phyloP scores from a whole-genome alignment of 2,113 vertebrate species.

The Prietella phreatophila region DNA sequence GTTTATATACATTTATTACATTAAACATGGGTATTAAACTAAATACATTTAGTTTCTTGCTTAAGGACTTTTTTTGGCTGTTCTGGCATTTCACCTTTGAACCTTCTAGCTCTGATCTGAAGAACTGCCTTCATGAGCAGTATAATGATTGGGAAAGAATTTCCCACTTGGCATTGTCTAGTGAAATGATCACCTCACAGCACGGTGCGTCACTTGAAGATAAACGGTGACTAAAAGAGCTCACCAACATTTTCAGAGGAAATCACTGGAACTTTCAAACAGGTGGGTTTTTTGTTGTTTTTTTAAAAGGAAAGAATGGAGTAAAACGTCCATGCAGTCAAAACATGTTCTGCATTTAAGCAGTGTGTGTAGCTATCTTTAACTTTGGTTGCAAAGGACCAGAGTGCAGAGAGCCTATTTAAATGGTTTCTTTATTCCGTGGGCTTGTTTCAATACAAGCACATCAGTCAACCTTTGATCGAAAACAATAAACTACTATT shows the following conservation, averaged over 20 bases:
- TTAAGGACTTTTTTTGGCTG: background rate
- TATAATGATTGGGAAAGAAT: background rate
- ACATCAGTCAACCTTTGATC: background rate
- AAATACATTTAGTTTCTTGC: too few relatives aligned
- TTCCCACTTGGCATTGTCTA: background rate
- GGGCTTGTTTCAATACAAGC: background rate
- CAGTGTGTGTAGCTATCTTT: background rate
- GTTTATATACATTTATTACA: background rate
- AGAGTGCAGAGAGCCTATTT: background rate
- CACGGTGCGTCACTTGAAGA: background rate
- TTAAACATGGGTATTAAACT: too few relatives aligned
- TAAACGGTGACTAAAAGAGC: background rate
- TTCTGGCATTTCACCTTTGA: too few relatives aligned
- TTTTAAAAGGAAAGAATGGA: background rate
- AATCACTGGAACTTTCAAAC: constrained; percentile 7
- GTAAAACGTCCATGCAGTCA: background rate
- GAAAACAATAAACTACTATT: background rate
- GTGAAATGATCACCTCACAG: background rate
- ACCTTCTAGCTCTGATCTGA: background rate
- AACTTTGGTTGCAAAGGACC: background rate
- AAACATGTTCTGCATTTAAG: background rate
- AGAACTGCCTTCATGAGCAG: background rate
- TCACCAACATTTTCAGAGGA: constrained; percentile 3
- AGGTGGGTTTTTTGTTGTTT: constrained; percentile 21
- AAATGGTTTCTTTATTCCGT: background rate